These are phyloP conservation scores for Tupiocoris notatus DNA, from an alignment of 2,888 invertebrate species.

Conservation along the genomic window DNA sequence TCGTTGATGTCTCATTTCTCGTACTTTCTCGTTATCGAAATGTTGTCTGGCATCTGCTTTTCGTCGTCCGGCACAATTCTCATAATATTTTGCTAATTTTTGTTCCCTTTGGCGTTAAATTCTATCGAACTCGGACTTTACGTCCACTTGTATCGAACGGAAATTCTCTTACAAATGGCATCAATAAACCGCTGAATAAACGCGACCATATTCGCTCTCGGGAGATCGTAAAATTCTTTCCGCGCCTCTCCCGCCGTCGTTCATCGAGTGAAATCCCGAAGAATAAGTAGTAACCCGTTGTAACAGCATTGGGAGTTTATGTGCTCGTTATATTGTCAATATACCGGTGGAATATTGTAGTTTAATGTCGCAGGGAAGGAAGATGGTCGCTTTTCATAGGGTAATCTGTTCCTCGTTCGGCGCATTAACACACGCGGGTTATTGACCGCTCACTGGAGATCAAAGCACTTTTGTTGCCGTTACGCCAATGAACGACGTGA, in stretches of 20 bases:
- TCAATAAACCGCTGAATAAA: not conserved
- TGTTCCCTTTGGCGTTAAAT: too few relatives aligned
- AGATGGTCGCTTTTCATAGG: not conserved
- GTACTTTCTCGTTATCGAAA: too few relatives aligned
- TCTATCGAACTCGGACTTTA: too few relatives aligned
- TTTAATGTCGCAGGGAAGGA: not conserved
- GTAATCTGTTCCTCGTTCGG: not conserved
- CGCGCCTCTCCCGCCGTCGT: not conserved
- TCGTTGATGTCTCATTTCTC: too few relatives aligned
- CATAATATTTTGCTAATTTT: too few relatives aligned
- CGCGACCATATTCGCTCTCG: not conserved
- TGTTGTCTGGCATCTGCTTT: too few relatives aligned
- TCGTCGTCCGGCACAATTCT: too few relatives aligned
- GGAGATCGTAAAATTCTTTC: not conserved
- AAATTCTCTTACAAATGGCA: too few relatives aligned
- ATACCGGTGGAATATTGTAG: not conserved
- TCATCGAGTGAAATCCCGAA: not conserved
- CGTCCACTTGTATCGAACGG: too few relatives aligned
- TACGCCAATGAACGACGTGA: slow-evolving; percentile 7
- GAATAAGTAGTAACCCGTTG: not conserved
- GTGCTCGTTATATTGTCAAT: not conserved
- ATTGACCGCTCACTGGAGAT: slow-evolving; percentile 20
- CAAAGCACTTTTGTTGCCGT: slow-evolving; percentile 15
- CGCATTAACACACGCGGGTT: not conserved
- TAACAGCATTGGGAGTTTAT: not conserved